These are phyloP conservation scores for Hippoglossus hippoglossus DNA, from an alignment of 2,797 vertebrate species.

Conservation along the genomic window DNA sequence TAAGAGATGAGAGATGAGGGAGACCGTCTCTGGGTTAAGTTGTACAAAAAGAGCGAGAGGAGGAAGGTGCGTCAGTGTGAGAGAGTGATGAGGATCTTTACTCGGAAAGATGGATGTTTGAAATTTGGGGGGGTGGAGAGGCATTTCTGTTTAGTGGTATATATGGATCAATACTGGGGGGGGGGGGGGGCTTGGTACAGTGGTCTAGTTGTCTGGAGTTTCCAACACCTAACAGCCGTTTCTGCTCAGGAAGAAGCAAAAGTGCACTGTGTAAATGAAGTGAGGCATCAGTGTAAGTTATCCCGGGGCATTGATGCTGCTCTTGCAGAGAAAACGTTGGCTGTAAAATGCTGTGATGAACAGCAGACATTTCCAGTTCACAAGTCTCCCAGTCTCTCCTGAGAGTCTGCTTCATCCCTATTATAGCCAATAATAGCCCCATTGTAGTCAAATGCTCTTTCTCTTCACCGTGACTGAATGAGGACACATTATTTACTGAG, in stretches of 20 bases:
- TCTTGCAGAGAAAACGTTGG: slow-evolving; percentile 79
- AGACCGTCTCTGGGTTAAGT: slow-evolving; percentile 32
- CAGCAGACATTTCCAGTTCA: slow-evolving; percentile 90
- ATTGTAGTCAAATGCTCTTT: slow-evolving; percentile 92
- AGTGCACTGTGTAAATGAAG: slow-evolving; percentile 81
- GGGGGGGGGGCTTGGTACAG: slow-evolving; percentile 33
- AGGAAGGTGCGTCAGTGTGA: slow-evolving; percentile 22
- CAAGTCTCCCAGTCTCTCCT: slow-evolving; percentile 87
- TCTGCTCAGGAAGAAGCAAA: slow-evolving; percentile 72
- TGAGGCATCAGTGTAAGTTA: slow-evolving; percentile 81
- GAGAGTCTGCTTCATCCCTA: slow-evolving; percentile 90
- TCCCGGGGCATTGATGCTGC: slow-evolving; percentile 77
- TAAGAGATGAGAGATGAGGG: slow-evolving; percentile 30
- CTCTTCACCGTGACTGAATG: slow-evolving; percentile 89
- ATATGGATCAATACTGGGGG: slow-evolving; percentile 49
- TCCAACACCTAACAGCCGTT: slow-evolving; percentile 69
- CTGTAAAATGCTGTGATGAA: slow-evolving; percentile 85
- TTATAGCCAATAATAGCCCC: slow-evolving; percentile 92
- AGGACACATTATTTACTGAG: slow-evolving; percentile 89
- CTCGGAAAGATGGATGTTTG: slow-evolving; percentile 56
- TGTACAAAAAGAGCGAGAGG: slow-evolving; percentile 19
- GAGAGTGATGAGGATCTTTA: slow-evolving; percentile 41
- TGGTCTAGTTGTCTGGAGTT: slow-evolving; percentile 66
- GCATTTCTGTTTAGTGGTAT: slow-evolving; percentile 38
- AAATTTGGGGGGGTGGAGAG: slow-evolving; percentile 38